Percentiles rank a stretch among this genome's conserved stretches.
phyloP scores from a whole-genome alignment of 2,797 vertebrate genomes.

The Phoeniculus purpureus region DNA sequence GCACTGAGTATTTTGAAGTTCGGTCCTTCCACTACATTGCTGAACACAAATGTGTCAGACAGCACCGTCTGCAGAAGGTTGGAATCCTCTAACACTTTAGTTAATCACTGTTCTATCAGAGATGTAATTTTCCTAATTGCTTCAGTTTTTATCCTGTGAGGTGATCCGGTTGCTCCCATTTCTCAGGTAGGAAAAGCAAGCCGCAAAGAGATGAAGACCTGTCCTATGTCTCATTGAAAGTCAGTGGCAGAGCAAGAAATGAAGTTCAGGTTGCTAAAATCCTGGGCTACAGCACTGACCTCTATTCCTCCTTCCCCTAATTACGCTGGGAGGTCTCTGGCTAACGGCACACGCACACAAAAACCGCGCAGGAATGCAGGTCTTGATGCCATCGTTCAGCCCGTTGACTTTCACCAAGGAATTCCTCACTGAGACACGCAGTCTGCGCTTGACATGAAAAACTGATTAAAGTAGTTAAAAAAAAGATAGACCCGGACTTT shows the following conservation, averaged over 20 bases:
- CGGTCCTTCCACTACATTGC: neutral
- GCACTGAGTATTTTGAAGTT: neutral
- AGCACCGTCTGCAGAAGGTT: neutral
- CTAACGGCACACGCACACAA: neutral
- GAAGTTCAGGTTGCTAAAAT: neutral
- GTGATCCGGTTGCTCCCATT: neutral
- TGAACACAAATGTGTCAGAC: neutral
- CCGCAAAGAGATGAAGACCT: neutral
- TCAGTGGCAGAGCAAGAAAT: neutral
- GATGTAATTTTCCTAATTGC: neutral
- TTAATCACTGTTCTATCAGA: neutral
- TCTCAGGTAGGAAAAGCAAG: neutral
- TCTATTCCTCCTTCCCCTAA: neutral
- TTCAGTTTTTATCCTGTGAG: neutral
- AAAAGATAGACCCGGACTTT: conserved; percentile 10
- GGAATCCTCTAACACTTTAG: neutral
- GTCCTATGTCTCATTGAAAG: rapidly evolving
- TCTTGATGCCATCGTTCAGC: neutral
- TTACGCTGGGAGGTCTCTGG: neutral
- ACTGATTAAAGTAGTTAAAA: conserved; percentile 8
- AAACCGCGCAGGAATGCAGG: neutral
- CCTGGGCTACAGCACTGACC: neutral
- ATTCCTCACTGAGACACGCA: neutral
- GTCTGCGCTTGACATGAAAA: conserved; percentile 23
- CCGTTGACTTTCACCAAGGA: neutral